Percentiles rank a stretch among this genome's conserved stretches.
These are phyloP conservation scores for Capreolus pygargus DNA, from an alignment of 2,113 vertebrate genomes.

Conservation along the genomic window DNA sequence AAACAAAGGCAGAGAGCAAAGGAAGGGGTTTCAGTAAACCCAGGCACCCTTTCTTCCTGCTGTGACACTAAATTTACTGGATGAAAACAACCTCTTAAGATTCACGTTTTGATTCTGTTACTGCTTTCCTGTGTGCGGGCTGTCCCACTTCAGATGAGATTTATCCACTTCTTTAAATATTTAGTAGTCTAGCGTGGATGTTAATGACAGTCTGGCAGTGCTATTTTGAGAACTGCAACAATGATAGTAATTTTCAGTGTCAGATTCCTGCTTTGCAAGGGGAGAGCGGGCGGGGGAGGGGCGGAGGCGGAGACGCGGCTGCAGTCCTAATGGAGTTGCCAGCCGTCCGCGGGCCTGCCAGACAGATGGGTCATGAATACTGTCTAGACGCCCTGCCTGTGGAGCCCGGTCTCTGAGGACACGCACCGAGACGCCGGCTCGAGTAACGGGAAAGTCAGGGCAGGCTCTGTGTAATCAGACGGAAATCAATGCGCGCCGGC, in stretches of 20 bases:
- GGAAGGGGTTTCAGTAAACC: constrained; percentile 70
- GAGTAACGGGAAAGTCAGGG: constrained; percentile 83
- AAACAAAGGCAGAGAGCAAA: constrained; percentile 54
- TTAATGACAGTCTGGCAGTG: constrained; percentile 94
- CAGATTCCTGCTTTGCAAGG: constrained; percentile 87
- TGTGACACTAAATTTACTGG: constrained; percentile 73
- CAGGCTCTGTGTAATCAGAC: constrained; percentile 78
- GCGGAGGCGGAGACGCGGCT: constrained; percentile 83
- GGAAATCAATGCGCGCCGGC: constrained; percentile 72
- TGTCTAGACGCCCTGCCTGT: constrained; percentile 94
- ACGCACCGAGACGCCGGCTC: constrained; percentile 82
- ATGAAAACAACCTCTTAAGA: constrained; percentile 76
- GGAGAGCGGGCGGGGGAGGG: constrained; percentile 59
- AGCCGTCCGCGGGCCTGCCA: constrained; percentile 93
- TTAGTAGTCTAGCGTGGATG: constrained; percentile 94
- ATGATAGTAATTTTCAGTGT: constrained; percentile 95
- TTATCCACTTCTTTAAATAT: constrained; percentile 94
- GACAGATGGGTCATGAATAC: constrained; percentile 99
- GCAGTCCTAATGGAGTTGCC: constrained; percentile 91
- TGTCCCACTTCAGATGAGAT: constrained; percentile 85
- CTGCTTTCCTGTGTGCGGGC: constrained; percentile 78
- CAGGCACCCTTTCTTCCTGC: constrained; percentile 73
- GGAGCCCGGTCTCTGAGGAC: constrained; percentile 87
- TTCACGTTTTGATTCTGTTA: constrained; percentile 81
- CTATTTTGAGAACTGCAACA: constrained; percentile 90